Evolutionary conservation across 2,113 vertebrate genomes (phyloP).

Genomic region (Anoplopoma fimbria): DNA sequence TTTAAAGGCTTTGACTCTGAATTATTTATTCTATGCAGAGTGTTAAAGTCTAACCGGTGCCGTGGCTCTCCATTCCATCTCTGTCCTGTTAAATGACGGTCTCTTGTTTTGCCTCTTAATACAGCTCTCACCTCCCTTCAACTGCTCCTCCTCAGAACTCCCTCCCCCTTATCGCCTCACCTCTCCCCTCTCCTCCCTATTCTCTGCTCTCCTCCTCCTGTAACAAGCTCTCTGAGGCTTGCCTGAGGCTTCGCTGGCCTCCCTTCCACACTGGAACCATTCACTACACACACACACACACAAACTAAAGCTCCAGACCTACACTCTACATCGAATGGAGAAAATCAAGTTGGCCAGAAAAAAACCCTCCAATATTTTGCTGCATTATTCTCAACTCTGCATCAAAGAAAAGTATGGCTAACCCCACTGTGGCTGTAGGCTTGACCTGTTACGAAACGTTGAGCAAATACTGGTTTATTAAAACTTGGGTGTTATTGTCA

Average conservation of each 20-base stretch:
- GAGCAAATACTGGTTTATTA: background rate
- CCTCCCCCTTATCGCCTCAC: background rate
- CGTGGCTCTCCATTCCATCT: background rate
- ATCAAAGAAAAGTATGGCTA: background rate
- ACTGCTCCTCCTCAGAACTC: background rate
- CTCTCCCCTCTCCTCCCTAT: background rate
- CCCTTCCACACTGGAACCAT: background rate
- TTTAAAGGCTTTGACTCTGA: background rate
- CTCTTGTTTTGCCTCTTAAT: conserved; percentile 1
- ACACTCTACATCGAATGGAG: background rate
- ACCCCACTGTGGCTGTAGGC: background rate
- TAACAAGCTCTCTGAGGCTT: conserved; percentile 35
- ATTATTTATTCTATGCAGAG: background rate
- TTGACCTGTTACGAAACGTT: background rate
- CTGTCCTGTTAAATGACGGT: background rate
- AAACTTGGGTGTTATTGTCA: background rate
- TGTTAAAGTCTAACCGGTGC: background rate
- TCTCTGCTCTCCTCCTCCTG: background rate
- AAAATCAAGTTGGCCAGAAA: background rate
- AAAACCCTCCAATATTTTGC: background rate
- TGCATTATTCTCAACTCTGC: background rate
- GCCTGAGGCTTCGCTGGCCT: background rate
- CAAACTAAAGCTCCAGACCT: background rate
- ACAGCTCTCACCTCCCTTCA: background rate
- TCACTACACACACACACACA: background rate